These are phyloP conservation scores for Sarcophaga bullata DNA, from an alignment of 1,140 invertebrate species.

Conservation along the genomic window DNA sequence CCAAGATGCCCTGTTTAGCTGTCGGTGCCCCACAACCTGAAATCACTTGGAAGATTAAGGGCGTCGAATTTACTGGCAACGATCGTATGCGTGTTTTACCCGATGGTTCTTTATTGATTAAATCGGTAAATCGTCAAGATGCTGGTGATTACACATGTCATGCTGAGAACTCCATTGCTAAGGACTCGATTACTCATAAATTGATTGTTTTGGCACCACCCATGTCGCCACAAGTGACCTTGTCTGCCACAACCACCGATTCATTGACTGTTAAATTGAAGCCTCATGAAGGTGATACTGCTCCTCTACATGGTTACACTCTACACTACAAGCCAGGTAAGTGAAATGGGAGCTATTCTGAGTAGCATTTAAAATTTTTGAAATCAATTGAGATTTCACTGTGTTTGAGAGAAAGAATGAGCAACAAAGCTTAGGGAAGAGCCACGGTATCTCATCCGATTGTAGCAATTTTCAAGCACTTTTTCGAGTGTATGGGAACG, in stretches of 20 bases:
- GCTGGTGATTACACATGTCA: constrained; percentile 64
- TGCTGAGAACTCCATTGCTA: constrained; percentile 90
- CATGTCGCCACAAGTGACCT: constrained; percentile 82
- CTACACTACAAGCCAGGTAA: constrained; percentile 84
- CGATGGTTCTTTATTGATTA: constrained; percentile 90
- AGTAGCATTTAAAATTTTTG: no score
- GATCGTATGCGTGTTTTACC: constrained; percentile 80
- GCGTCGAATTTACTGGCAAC: constrained; percentile 66
- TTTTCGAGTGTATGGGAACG: no score
- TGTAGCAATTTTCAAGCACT: no score
- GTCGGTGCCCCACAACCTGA: constrained; percentile 91
- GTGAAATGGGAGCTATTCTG: neutral
- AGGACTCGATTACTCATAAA: constrained; percentile 91
- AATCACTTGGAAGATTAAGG: constrained; percentile 85
- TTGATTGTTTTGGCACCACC: constrained; percentile 87
- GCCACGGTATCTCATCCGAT: no score
- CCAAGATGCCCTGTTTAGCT: constrained; percentile 89
- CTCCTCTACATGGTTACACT: constrained; percentile 86
- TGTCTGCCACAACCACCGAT: constrained; percentile 85
- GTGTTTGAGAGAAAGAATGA: no score
- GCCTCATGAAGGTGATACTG: constrained; percentile 78
- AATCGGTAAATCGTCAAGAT: constrained; percentile 52
- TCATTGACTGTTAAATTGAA: constrained; percentile 82
- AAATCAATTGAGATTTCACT: no score
- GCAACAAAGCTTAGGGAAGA: no score